Percentiles rank a stretch among this genome's conserved stretches.
Evolutionary conservation across 2,797 vertebrate species (phyloP).

Genomic region (Pantherophis alleghaniensis): DNA sequence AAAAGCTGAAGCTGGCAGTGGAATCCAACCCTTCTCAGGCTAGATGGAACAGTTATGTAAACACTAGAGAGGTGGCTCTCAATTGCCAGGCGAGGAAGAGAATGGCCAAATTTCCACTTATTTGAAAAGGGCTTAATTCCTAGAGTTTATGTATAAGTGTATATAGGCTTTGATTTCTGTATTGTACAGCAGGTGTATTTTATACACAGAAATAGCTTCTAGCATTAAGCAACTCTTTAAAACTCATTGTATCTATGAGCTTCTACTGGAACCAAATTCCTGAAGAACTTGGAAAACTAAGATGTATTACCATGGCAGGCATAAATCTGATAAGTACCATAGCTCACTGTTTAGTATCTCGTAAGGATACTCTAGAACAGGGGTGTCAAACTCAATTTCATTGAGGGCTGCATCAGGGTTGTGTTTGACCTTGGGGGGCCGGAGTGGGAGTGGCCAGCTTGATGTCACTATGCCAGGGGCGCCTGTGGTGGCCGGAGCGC

Average conservation of each 20-base stretch:
- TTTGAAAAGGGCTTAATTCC: not conserved
- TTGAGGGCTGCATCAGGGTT: no score
- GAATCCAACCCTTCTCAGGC: not conserved
- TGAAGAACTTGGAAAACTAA: not conserved
- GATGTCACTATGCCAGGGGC: no score
- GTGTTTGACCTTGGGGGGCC: no score
- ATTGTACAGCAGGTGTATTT: not conserved
- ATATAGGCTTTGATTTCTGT: not conserved
- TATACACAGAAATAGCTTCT: not conserved
- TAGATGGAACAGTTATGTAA: not conserved
- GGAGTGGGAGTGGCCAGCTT: no score
- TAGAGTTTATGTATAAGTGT: not conserved
- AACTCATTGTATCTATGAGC: not conserved
- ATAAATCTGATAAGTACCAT: not conserved
- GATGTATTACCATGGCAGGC: not conserved
- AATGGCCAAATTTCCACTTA: not conserved
- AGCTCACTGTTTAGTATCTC: not conserved
- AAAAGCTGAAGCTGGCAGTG: not conserved
- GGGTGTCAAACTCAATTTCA: no score
- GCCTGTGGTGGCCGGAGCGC: no score
- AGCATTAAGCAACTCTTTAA: not conserved
- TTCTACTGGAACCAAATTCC: not conserved
- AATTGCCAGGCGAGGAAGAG: not conserved
- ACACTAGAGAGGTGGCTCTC: not conserved
- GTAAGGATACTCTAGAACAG: not conserved